Conservation (phyloP, 2,113 vertebrate species). For the Paramormyrops kingsleyae region DNA sequence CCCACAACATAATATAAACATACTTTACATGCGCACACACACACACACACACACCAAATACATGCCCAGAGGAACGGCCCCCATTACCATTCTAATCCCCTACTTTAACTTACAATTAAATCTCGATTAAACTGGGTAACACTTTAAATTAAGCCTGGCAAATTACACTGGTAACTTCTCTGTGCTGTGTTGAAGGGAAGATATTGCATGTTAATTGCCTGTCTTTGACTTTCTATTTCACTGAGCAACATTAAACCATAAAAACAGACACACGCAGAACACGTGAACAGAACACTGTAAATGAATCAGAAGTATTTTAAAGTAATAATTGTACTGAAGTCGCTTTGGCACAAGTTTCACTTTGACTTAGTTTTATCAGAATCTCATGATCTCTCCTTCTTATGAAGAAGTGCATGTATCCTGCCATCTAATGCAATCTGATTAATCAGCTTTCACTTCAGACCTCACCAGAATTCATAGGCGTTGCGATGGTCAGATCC, state of each 20-base stretch:
- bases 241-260: neutral
- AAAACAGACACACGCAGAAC: too few relatives aligned
- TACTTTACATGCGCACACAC: too few relatives aligned
- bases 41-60: neutral
- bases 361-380: neutral
- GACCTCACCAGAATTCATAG: neutral
- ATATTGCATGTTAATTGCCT: neutral
- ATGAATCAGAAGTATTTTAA: neutral
- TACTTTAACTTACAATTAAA: neutral
- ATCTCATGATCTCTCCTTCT: neutral
- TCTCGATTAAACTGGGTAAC: constrained; percentile 1
- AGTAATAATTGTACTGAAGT: neutral
- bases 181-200: neutral
- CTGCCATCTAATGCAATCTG: neutral
- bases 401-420: neutral
- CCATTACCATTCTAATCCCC: neutral
- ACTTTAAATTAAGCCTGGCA: constrained; percentile 2
- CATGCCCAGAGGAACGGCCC: neutral
- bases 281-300: neutral
- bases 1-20: too few relatives aligned
- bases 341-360: neutral
- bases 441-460: neutral
- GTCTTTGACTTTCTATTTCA: neutral
- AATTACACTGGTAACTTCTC: constrained; percentile 17
- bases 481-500: neutral